Evolutionary conservation across 2,888 invertebrate genomes (phyloP), one percentile per base, ranked within the genome.

Genomic region (Podotricha telesiphe): DNA sequence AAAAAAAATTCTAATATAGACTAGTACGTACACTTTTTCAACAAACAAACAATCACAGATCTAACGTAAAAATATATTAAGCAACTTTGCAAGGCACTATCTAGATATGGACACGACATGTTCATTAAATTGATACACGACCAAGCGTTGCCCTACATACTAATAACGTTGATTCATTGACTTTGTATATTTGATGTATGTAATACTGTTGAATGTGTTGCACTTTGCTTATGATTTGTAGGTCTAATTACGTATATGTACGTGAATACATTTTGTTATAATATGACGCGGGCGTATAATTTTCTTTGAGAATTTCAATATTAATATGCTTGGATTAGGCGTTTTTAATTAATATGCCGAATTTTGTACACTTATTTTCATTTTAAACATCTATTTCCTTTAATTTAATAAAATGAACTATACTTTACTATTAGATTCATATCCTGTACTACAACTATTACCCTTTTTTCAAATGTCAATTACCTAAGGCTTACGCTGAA

Each of bases 101-200:
- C 83, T 80, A 63, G 67, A 76, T 80, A 85, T 79, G 82, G 86
- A 71, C 79, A 79, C 69, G 79, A 80, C 80, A 73, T 68, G 78
- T 75, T 81, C 80, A 80, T 82, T 82, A 81, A 74, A 77, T 75
- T 77, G 78, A 78, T 78, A 76, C 77, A 75, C 77, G 75, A 77
- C 67, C 72, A 61, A 56, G 62, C 56, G 62, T 67, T 80, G 83
- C 73, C 80, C 83, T 81, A 79, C 82, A 82, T 84, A 80, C 71
- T 78, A 66, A 69, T 73, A 70, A 58, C 67, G 59, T 70, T 69
- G 68, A 68, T 69, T 69, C 48, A 69, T 69, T 66, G 65, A 71
- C 62, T 73, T 47, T 45, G 64, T 45, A 45, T 56, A 63, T 63
- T 63, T 71, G 55, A 62, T 68, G 19, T 47, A 53, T 65, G 28